Evolutionary conservation across 2,888 invertebrate genomes (phyloP).

Genomic region (Drosophila suboccidentalis): DNA sequence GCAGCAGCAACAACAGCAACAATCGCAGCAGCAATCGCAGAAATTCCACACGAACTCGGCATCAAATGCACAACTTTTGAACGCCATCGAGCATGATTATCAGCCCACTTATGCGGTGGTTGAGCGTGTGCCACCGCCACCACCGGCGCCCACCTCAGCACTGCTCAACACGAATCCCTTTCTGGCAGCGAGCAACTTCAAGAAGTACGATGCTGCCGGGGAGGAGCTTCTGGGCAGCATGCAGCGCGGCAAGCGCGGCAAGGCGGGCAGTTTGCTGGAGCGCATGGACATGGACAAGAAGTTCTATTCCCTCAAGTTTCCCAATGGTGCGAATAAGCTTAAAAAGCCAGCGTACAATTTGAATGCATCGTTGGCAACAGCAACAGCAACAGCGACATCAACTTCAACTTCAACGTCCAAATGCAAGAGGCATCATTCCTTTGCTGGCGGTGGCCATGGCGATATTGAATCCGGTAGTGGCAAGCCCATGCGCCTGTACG

Average conservation of each 20-base stretch:
- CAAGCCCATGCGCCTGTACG: slow-evolving; percentile 82
- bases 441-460: slow-evolving; percentile 84
- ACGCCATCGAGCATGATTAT: slow-evolving; percentile 82
- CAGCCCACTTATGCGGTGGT: slow-evolving; percentile 81
- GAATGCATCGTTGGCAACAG: slow-evolving; percentile 61
- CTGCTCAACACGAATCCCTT: slow-evolving; percentile 82
- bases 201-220: slow-evolving; percentile 78
- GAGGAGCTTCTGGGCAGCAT: slow-evolving; percentile 60
- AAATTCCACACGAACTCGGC: slow-evolving; percentile 65
- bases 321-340: slow-evolving; percentile 51
- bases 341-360: slow-evolving; percentile 55
- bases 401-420: slow-evolving; percentile 60
- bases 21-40: slow-evolving; percentile 32
- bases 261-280: slow-evolving; percentile 55
- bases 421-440: slow-evolving; percentile 85
- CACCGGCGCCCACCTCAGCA: slow-evolving; percentile 53
- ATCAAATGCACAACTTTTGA: slow-evolving; percentile 76
- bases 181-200: slow-evolving; percentile 82
- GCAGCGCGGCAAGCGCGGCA: slow-evolving; percentile 48
- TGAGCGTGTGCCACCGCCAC: slow-evolving; percentile 68
- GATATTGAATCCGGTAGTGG: slow-evolving; percentile 81
- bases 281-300: slow-evolving; percentile 81
- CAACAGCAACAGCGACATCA: slow-evolving; percentile 23
- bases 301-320: slow-evolving; percentile 85
- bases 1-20: slow-evolving; percentile 50